Conservation (phyloP, 2,888 invertebrate species). For the Mechanitis messenoides region DNA sequence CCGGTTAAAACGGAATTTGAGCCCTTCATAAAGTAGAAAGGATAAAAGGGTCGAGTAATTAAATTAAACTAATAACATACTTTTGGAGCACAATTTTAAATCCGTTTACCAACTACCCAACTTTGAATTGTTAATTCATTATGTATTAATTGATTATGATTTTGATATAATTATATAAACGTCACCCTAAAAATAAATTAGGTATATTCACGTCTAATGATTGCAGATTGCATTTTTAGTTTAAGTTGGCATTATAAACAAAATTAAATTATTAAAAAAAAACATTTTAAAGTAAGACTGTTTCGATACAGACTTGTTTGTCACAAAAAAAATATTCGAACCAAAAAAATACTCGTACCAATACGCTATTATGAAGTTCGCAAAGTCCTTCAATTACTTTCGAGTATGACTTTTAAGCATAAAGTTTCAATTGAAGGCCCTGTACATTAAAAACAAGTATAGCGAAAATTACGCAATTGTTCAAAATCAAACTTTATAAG, state of each 20-base stretch:
- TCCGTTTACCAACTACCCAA: slow-evolving; percentile 13
- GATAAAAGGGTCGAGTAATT: slow-evolving; percentile 27
- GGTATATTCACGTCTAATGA: too few species aligned
- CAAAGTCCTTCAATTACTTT: too few species aligned
- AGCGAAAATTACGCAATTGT: slow-evolving; percentile 3
- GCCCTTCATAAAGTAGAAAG: slow-evolving; percentile 22
- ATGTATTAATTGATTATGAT: slow-evolving; percentile 1
- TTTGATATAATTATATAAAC: too few species aligned
- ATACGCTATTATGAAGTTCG: too few species aligned
- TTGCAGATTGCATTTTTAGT: too few species aligned
- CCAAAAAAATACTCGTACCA: too few species aligned
- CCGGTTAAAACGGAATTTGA: slow-evolving; percentile 25
- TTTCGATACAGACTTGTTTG: too few species aligned
- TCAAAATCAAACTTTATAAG: slow-evolving; percentile 19
- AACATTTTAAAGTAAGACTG: too few species aligned
- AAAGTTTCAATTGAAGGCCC: background rate
- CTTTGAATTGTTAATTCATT: background rate
- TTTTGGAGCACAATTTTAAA: slow-evolving; percentile 23
- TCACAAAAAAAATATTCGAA: too few species aligned
- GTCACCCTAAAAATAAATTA: too few species aligned
- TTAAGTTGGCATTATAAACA: too few species aligned
- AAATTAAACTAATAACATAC: slow-evolving; percentile 29
- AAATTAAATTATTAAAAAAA: too few species aligned
- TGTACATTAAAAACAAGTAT: background rate
- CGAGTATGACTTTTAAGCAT: background rate